Evolutionary conservation across 2,797 vertebrate genomes (phyloP).

Genomic region (Bothrops alternatus): DNA sequence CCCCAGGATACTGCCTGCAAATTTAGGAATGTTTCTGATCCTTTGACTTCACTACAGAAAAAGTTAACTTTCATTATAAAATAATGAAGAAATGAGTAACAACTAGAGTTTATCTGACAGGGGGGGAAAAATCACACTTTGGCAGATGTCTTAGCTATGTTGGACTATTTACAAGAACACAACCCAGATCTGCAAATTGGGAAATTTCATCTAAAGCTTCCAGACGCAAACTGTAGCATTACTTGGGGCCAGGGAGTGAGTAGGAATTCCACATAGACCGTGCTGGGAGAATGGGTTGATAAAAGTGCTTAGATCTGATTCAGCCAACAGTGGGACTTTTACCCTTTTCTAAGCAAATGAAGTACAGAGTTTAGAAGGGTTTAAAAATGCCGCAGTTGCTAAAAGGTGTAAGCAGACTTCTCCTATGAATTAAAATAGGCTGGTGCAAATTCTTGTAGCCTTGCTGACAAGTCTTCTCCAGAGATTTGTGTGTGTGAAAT

Average conservation of each 20-base stretch:
- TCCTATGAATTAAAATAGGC: conserved; percentile 63
- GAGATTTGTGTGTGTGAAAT: conserved; percentile 70
- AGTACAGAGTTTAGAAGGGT: conserved; percentile 10
- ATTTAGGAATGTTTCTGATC: conserved; percentile 49
- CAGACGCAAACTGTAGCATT: conserved; percentile 52
- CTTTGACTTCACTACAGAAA: conserved; percentile 48
- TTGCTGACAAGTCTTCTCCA: conserved; percentile 59
- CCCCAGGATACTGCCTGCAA: conserved; percentile 43
- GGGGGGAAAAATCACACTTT: conserved; percentile 41
- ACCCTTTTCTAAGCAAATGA: conserved; percentile 9
- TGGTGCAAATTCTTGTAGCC: conserved; percentile 56
- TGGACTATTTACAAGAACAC: conserved; percentile 66
- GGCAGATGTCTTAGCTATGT: conserved; percentile 71
- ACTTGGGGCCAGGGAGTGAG: conserved; percentile 57
- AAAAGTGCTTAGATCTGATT: conserved; percentile 35
- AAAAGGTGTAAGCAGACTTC: conserved; percentile 56
- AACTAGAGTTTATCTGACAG: conserved; percentile 43
- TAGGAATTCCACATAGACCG: conserved; percentile 52
- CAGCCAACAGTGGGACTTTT: conserved; percentile 26
- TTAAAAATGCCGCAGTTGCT: conserved; percentile 12
- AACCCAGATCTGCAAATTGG: conserved; percentile 50
- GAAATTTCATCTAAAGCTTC: conserved; percentile 57
- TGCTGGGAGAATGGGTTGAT: conserved; percentile 30
- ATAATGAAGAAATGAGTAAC: conserved; percentile 49
- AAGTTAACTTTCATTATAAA: conserved; percentile 50